These are phyloP conservation scores for Tichodroma muraria DNA, from an alignment of 2,113 vertebrate genomes.

Conservation along the genomic window DNA sequence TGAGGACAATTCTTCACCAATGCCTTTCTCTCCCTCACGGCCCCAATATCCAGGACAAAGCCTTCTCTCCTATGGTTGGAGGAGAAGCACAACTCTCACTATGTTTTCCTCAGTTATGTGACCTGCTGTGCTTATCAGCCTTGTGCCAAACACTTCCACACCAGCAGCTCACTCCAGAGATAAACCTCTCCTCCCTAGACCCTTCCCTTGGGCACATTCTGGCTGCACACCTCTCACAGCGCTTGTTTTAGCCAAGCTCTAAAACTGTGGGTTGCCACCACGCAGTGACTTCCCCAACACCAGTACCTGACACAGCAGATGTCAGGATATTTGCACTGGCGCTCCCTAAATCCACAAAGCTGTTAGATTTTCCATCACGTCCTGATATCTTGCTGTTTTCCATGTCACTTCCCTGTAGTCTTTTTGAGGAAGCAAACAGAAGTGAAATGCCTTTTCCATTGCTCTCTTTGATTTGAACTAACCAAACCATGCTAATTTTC, in stretches of 20 bases:
- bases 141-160: not conserved
- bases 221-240: not conserved
- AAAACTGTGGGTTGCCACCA: not conserved
- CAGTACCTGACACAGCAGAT: not conserved
- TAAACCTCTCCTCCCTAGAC: not conserved
- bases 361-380: not conserved
- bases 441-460: not conserved
- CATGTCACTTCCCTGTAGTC: not conserved
- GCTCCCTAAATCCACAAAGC: not conserved
- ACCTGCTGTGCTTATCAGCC: not conserved
- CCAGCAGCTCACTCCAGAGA: not conserved
- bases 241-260: not conserved
- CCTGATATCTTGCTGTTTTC: not conserved
- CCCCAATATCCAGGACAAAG: rapidly evolving
- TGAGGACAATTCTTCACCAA: too few species aligned
- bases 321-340: not conserved
- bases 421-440: not conserved
- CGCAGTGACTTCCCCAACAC: not conserved
- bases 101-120: rapidly evolving
- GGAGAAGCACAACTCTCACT: rapidly evolving
- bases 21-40: rapidly evolving
- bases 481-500: rapidly evolving
- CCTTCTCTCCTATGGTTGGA: rapidly evolving
- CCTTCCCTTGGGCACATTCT: not conserved
- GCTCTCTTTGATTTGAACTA: not conserved